Evolutionary conservation across 2,888 invertebrate genomes (phyloP).

Genomic region (Gryllus longicercus): DNA sequence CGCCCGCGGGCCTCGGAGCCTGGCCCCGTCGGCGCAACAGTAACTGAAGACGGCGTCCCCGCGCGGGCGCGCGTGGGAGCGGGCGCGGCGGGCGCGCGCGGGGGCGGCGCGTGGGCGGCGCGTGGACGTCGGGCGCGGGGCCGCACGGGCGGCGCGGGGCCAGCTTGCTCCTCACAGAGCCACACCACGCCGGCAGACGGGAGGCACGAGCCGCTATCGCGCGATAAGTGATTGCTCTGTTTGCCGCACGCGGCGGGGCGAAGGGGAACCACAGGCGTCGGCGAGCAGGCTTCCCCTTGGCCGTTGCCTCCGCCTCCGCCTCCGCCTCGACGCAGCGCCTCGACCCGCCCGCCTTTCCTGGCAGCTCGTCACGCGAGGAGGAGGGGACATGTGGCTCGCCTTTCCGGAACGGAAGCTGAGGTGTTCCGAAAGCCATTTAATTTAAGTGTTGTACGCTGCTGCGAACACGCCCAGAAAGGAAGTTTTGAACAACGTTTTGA

Average conservation of each 20-base stretch:
- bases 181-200: background rate
- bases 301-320: background rate
- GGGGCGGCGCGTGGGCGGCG: too few species aligned
- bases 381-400: background rate
- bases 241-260: background rate
- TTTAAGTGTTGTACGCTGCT: background rate
- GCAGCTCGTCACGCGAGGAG: background rate
- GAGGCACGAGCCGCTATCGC: background rate
- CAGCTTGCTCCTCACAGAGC: background rate
- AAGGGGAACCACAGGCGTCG: background rate
- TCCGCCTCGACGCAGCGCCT: background rate
- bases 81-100: too few species aligned
- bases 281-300: background rate
- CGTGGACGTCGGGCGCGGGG: too few species aligned
- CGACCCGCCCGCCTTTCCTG: background rate
- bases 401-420: constrained; percentile 6
- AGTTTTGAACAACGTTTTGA: too few species aligned
- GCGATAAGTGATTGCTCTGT: constrained; percentile 17
- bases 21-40: too few species aligned
- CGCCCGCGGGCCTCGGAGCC: too few species aligned
- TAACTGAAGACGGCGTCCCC: too few species aligned
- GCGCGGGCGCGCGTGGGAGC: too few species aligned
- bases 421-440: background rate
- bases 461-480: too few species aligned
- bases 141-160: background rate